Conservation (phyloP, 2,888 invertebrate species). For the Melanotus villosus region DNA sequence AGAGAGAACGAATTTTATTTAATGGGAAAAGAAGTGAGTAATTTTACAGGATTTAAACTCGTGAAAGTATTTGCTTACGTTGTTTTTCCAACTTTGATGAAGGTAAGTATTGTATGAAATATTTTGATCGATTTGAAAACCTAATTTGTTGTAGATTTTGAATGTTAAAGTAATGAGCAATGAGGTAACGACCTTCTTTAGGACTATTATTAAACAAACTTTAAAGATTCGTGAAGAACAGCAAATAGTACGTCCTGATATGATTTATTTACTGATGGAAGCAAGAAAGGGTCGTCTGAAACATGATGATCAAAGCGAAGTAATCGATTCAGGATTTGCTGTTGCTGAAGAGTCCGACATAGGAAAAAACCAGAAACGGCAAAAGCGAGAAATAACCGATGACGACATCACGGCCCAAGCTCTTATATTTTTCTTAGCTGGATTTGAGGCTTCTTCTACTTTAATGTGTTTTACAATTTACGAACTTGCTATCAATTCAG, state of each 20-base stretch:
- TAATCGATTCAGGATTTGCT: constrained; percentile 16
- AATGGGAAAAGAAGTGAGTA: constrained; percentile 68
- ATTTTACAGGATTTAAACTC: constrained; percentile 24
- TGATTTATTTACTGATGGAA: constrained; percentile 73
- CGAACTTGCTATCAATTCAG: constrained; percentile 73
- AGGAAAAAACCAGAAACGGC: not conserved
- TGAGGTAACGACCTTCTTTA: constrained; percentile 49
- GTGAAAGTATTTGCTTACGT: constrained; percentile 27
- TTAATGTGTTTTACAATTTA: constrained; percentile 69
- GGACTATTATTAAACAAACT: constrained; percentile 47
- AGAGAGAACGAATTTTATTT: constrained; percentile 70
- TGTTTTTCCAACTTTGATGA: constrained; percentile 5
- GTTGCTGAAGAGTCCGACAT: constrained; percentile 7
- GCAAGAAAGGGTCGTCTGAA: constrained; percentile 66
- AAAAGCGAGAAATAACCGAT: constrained; percentile 57
- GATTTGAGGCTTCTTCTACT: constrained; percentile 68
- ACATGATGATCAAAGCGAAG: not conserved
- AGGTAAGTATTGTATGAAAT: not conserved
- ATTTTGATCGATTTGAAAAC: not conserved
- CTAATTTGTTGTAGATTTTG: constrained; percentile 37
- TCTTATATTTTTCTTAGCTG: constrained; percentile 69
- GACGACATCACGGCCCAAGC: constrained; percentile 72
- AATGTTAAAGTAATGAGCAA: constrained; percentile 33
- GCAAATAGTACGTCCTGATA: constrained; percentile 58
- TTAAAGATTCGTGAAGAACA: constrained; percentile 53